Evolutionary conservation across 2,113 vertebrate species (phyloP).

Genomic region (Salvelinus alpinus): DNA sequence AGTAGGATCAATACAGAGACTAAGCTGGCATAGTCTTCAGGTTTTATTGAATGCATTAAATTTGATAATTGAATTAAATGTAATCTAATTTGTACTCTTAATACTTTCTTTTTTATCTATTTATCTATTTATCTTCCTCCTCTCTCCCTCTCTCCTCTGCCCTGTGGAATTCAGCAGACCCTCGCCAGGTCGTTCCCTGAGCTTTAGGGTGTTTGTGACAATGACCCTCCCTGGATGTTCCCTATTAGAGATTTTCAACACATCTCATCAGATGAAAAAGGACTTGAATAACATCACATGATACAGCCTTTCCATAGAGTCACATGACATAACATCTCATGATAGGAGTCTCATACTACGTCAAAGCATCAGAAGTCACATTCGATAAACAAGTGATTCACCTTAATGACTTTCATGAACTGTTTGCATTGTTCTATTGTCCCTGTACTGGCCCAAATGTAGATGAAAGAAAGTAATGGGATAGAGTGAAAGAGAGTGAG

Average conservation of each 20-base stretch:
- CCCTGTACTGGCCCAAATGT: too few relatives aligned
- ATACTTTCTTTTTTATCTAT: not conserved
- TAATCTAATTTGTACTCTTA: not conserved
- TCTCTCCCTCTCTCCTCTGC: too few relatives aligned
- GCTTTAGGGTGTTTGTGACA: constrained; percentile 47
- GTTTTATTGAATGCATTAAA: too few relatives aligned
- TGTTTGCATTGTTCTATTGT: not conserved
- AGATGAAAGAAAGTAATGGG: not conserved
- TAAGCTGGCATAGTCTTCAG: too few relatives aligned
- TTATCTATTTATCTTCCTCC: not conserved
- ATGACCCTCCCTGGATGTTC: constrained; percentile 18
- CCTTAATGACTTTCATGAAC: not conserved
- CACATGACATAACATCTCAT: constrained; percentile 32
- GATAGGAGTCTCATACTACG: not conserved
- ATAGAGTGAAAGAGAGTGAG: not conserved
- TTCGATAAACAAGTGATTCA: too few relatives aligned
- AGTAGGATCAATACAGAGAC: too few relatives aligned
- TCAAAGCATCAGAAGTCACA: not conserved
- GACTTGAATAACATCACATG: not conserved
- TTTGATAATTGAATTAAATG: too few relatives aligned
- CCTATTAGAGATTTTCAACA: constrained; percentile 25
- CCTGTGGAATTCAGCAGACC: constrained; percentile 51
- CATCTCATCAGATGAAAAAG: constrained; percentile 59
- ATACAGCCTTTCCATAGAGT: not conserved
- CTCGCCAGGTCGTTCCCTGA: constrained; percentile 40